A percentile compares a stretch with the other conserved stretches of the same genome.
phyloP scores from a whole-genome alignment of 2,797 vertebrate species.

The Masticophis lateralis region DNA sequence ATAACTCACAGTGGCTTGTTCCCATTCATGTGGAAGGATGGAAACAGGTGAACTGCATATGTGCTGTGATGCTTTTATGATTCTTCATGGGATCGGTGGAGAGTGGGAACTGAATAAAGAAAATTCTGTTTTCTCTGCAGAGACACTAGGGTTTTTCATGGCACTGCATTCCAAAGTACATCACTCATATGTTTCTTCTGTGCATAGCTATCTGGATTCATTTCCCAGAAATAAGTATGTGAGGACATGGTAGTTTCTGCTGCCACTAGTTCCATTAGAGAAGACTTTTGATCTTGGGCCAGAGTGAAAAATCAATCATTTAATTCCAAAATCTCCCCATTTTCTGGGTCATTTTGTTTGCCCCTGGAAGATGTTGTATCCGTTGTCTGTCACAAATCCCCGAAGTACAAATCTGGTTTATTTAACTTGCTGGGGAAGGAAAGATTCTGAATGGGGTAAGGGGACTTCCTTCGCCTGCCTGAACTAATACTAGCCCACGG shows the following conservation, averaged over 20 bases:
- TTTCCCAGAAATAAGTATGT: neutral
- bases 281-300: neutral
- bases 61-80: neutral
- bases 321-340: neutral
- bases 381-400: neutral
- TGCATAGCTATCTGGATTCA: neutral
- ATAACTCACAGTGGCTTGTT: neutral
- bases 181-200: neutral
- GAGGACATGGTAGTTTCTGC: neutral
- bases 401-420: neutral
- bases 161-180: neutral
- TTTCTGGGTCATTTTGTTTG: neutral
- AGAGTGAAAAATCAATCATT: neutral
- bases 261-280: neutral
- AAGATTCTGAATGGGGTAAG: neutral
- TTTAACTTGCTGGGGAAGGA: neutral
- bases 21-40: neutral
- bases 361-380: neutral
- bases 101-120: neutral
- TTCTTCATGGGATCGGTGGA: neutral
- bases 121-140: neutral
- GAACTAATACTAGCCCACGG: neutral
- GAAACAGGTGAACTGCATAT: neutral
- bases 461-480: neutral
- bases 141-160: neutral